phyloP scores from a whole-genome alignment of 2,797 vertebrate species.

The Sebastes itinus region DNA sequence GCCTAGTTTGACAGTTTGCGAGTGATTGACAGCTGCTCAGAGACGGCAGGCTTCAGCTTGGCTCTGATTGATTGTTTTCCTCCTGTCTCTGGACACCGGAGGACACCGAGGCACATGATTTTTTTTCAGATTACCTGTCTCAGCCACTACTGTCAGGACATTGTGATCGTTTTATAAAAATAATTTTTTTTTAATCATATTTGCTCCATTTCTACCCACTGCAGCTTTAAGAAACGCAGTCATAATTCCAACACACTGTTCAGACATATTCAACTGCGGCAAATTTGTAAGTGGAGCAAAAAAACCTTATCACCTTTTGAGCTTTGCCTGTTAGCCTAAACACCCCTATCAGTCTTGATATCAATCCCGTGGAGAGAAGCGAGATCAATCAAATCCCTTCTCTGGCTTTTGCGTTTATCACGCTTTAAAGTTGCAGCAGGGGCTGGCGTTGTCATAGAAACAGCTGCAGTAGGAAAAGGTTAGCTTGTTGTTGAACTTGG shows the following conservation, averaged over 20 bases:
- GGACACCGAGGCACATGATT: too few species aligned
- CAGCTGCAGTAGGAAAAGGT: conserved; percentile 76
- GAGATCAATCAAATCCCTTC: conserved; percentile 82
- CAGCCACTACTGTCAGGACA: fast-evolving
- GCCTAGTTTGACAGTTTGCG: too few species aligned
- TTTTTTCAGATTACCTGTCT: too few species aligned
- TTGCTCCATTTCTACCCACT: too few species aligned
- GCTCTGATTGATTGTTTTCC: too few species aligned
- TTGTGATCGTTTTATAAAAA: too few species aligned
- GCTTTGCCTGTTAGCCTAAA: conserved; percentile 57
- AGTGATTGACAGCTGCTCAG: too few species aligned
- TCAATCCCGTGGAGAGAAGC: conserved; percentile 49
- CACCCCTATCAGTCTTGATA: conserved; percentile 48
- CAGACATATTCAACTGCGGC: conserved; percentile 23
- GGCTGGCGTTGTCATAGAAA: conserved; percentile 84
- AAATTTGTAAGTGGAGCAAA: conserved; percentile 29
- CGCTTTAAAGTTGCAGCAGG: conserved; percentile 73
- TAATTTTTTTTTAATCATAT: too few species aligned
- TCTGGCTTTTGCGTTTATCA: conserved; percentile 77
- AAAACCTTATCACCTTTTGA: conserved; percentile 54
- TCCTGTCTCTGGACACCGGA: too few species aligned
- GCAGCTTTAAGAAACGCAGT: not conserved
- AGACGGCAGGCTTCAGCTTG: too few species aligned
- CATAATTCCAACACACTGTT: not conserved
- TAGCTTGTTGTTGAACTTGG: conserved; percentile 77